These are phyloP conservation scores for Thrips palmi DNA, from an alignment of 1,140 invertebrate species.

Conservation along the genomic window DNA sequence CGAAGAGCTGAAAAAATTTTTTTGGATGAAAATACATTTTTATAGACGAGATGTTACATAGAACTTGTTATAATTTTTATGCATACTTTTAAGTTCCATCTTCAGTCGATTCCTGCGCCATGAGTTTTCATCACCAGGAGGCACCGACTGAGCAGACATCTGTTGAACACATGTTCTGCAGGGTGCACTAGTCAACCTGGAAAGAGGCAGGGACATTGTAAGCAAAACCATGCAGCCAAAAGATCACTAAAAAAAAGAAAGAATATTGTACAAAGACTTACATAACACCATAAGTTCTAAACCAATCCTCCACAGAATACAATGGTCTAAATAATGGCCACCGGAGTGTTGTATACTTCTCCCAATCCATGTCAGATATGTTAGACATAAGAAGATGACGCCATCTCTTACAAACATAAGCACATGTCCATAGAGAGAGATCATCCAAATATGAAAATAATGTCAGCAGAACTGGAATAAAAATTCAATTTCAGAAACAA, in stretches of 20 bases:
- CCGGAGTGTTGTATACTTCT: slow-evolving; percentile 43
- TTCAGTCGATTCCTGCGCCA: slow-evolving; percentile 52
- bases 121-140: slow-evolving; percentile 40
- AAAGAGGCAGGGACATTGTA: no score
- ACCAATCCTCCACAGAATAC: slow-evolving; percentile 48
- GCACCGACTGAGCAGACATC: slow-evolving; percentile 39
- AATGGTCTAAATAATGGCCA: slow-evolving; percentile 67
- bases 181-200: slow-evolving; percentile 45
- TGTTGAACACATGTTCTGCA: slow-evolving; percentile 66
- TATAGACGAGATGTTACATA: slow-evolving; percentile 17
- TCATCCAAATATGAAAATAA: slow-evolving; percentile 81
- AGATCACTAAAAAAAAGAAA: no score
- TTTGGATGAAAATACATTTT: not conserved
- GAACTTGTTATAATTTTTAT: slow-evolving; percentile 14
- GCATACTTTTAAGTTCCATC: slow-evolving; percentile 34
- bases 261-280: slow-evolving; percentile 2
- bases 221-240: no score
- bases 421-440: slow-evolving; percentile 66
- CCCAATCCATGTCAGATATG: slow-evolving; percentile 55
- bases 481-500: no score
- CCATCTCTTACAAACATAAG: slow-evolving; percentile 72
- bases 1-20: slow-evolving; percentile 33
- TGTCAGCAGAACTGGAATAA: slow-evolving; percentile 43
- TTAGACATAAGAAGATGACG: slow-evolving; percentile 52
- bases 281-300: slow-evolving; percentile 40